phyloP scores from a whole-genome alignment of 1,140 invertebrate species.

The Hestina assimilis region DNA sequence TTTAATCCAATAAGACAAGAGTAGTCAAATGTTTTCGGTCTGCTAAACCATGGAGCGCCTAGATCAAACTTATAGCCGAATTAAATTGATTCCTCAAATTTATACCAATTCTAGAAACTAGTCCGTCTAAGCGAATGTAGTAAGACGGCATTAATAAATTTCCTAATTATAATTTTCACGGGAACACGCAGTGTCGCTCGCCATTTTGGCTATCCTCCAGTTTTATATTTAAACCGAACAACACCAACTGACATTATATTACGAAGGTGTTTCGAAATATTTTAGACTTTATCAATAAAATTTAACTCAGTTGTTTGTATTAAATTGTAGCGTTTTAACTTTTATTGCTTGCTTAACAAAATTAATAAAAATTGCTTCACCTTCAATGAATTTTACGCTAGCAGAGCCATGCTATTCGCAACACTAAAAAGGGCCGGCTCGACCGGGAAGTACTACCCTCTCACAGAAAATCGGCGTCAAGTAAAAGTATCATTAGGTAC shows the following conservation, averaged over 20 bases:
- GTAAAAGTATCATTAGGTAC: no score
- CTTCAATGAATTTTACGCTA: no score
- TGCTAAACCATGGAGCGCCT: no score
- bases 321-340: no score
- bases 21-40: no score
- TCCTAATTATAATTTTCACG: constrained; percentile 65
- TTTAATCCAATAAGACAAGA: no score
- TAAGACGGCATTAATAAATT: constrained; percentile 56
- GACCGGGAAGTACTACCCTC: no score
- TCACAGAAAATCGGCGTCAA: no score
- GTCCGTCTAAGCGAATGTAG: constrained; percentile 37
- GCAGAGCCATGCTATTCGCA: no score
- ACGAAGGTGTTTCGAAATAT: constrained; percentile 49
- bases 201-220: constrained; percentile 55
- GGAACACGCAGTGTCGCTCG: constrained; percentile 49
- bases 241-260: constrained; percentile 56
- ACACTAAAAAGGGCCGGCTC: no score
- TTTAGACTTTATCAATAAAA: constrained; percentile 11
- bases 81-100: neutral
- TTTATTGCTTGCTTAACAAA: no score
- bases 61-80: neutral
- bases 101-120: constrained; percentile 19
- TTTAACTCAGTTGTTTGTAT: neutral
- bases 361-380: no score
- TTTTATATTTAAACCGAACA: constrained; percentile 61